A percentile compares a stretch with the other conserved stretches of the same genome.
Evolutionary conservation across 2,113 vertebrate species (phyloP).

Genomic region (Hiodon alosoides): DNA sequence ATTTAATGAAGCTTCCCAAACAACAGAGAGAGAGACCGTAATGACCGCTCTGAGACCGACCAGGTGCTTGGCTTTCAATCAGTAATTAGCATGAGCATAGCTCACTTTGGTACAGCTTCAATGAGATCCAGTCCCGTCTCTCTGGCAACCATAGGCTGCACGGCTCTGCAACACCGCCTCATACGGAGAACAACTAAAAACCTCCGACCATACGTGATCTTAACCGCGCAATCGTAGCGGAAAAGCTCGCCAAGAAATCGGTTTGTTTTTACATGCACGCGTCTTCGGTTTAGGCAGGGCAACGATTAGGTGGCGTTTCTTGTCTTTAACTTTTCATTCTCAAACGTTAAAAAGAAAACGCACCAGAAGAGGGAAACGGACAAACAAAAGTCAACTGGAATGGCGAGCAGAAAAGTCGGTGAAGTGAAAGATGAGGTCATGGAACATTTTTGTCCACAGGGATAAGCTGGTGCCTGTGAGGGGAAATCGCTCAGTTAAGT

Average conservation of each 20-base stretch:
- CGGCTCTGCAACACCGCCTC: background rate
- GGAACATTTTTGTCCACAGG: slow-evolving; percentile 34
- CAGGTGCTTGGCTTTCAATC: slow-evolving; percentile 29
- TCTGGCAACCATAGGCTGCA: background rate
- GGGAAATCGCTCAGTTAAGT: slow-evolving; percentile 30
- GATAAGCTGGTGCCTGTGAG: slow-evolving; percentile 4
- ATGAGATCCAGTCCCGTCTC: slow-evolving; percentile 13
- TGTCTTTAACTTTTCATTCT: background rate
- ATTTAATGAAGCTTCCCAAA: slow-evolving; percentile 34
- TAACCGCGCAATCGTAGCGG: background rate
- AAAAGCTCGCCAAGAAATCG: background rate
- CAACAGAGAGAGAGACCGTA: slow-evolving; percentile 30
- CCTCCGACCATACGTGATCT: slow-evolving; percentile 7
- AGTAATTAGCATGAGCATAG: slow-evolving; percentile 40
- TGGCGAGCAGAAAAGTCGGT: slow-evolving; percentile 23
- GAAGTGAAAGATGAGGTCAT: slow-evolving; percentile 40
- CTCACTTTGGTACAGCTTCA: slow-evolving; percentile 15
- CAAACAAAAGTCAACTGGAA: slow-evolving; percentile 27
- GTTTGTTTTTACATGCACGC: background rate
- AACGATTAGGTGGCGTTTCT: too few species aligned
- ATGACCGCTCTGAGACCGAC: slow-evolving; percentile 29
- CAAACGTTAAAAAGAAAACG: background rate
- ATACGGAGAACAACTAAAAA: slow-evolving; percentile 8
- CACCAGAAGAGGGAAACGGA: slow-evolving; percentile 6
- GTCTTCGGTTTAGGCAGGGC: too few species aligned